Percentiles rank a stretch among this genome's conserved stretches.
Conservation (phyloP, 2,113 vertebrate genomes). For the Chaetodon auriga region DNA sequence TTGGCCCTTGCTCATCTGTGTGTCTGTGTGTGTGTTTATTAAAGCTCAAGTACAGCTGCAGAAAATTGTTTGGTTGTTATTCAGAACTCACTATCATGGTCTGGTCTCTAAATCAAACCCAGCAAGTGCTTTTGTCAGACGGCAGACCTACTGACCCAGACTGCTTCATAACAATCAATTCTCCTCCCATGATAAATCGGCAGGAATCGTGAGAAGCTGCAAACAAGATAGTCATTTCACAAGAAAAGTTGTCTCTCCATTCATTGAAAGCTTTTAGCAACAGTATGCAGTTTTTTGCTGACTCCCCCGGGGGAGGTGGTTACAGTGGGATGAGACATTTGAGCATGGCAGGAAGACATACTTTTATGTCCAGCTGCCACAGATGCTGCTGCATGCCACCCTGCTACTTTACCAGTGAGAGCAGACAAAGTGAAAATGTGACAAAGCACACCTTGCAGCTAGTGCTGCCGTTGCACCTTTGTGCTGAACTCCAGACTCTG, state of each 20-base stretch:
- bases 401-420: neutral
- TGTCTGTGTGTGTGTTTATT: constrained; percentile 21
- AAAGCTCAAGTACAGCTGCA: constrained; percentile 44
- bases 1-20: constrained; percentile 1
- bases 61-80: constrained; percentile 56
- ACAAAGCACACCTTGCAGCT: neutral
- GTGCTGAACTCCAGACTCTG: neutral
- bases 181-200: neutral
- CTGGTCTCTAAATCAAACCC: constrained; percentile 37
- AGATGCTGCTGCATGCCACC: neutral
- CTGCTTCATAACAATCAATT: constrained; percentile 37
- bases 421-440: neutral
- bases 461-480: neutral
- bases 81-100: constrained; percentile 26
- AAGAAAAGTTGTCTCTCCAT: neutral
- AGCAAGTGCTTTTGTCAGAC: constrained; percentile 19
- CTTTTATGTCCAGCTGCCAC: neutral
- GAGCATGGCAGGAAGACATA: neutral
- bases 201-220: neutral
- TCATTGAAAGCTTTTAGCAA: neutral
- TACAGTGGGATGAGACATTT: neutral
- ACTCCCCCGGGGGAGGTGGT: neutral
- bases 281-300: too few species aligned
- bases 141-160: constrained; percentile 46
- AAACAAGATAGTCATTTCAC: neutral